These are phyloP conservation scores for Pristionchus japonicus DNA, from an alignment of 2,888 invertebrate genomes.

Conservation along the genomic window DNA sequence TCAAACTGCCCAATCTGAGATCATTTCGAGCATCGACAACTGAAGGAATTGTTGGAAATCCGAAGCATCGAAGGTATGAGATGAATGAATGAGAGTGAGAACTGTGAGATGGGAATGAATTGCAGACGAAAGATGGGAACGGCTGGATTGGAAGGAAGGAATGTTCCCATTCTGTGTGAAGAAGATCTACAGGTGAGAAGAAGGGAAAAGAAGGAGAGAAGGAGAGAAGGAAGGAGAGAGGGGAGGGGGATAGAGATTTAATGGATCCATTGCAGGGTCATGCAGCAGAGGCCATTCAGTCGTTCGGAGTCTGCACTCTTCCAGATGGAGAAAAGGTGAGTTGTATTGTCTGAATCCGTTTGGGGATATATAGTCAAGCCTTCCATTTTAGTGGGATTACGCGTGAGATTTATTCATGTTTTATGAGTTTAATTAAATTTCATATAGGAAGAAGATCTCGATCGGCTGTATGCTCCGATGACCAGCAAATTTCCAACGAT, in stretches of 20 bases:
- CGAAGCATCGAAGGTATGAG: slow-evolving; percentile 52
- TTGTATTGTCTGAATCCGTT: too few relatives aligned
- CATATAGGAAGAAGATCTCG: slow-evolving; percentile 17
- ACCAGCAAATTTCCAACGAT: background rate
- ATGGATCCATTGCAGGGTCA: slow-evolving; percentile 1
- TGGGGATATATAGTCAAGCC: too few relatives aligned
- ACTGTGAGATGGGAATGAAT: background rate
- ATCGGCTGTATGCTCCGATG: background rate
- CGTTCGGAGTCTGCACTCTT: slow-evolving; percentile 40
- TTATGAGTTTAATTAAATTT: background rate
- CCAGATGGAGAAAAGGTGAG: slow-evolving; percentile 33
- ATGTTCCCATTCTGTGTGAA: slow-evolving; percentile 60
- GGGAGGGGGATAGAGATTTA: background rate
- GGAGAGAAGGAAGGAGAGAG: background rate
- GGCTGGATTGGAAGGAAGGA: slow-evolving; percentile 53
- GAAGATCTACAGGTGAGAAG: slow-evolving; percentile 54
- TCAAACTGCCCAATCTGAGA: slow-evolving; percentile 53
- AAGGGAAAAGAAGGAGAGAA: background rate
- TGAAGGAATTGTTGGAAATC: slow-evolving; percentile 55
- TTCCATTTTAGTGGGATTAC: too few relatives aligned
- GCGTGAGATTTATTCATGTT: too few relatives aligned
- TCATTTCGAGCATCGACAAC: slow-evolving; percentile 57
- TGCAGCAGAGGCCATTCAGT: slow-evolving; percentile 42
- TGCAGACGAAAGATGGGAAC: slow-evolving; percentile 56
- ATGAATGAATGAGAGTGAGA: background rate